Evolutionary conservation across 2,888 invertebrate genomes (phyloP).

Genomic region (Microctonus hyperodae): DNA sequence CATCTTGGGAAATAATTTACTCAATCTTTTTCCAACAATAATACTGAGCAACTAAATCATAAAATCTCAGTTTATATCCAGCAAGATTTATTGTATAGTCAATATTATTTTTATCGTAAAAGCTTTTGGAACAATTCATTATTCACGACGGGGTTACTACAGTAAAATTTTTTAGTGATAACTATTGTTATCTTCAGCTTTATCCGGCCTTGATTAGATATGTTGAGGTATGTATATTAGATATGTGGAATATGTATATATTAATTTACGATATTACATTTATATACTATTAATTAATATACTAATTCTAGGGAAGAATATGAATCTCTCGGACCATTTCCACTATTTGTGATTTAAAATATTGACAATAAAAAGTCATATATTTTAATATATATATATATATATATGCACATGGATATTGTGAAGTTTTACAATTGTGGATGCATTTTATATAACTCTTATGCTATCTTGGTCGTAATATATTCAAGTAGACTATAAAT

Average conservation of each 20-base stretch:
- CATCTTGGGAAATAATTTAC: too few relatives aligned
- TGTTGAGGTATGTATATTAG: too few relatives aligned
- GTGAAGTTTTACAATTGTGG: not conserved
- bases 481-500: not conserved
- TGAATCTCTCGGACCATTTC: not conserved
- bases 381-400: not conserved
- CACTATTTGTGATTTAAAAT: not conserved
- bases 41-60: too few relatives aligned
- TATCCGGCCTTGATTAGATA: too few relatives aligned
- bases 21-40: too few relatives aligned
- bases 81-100: too few relatives aligned
- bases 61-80: too few relatives aligned
- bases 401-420: not conserved
- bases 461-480: not conserved
- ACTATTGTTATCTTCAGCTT: too few relatives aligned
- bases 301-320: not conserved
- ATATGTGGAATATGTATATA: conserved; percentile 25
- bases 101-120: too few relatives aligned
- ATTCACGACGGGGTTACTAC: too few relatives aligned
- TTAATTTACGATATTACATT: not conserved
- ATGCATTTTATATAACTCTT: not conserved
- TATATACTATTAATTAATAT: not conserved
- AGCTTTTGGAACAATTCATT: too few relatives aligned
- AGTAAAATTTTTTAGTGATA: too few relatives aligned
- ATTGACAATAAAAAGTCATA: not conserved